Evolutionary conservation across 2,888 invertebrate species (phyloP).

Genomic region (Horisme vitalbata): DNA sequence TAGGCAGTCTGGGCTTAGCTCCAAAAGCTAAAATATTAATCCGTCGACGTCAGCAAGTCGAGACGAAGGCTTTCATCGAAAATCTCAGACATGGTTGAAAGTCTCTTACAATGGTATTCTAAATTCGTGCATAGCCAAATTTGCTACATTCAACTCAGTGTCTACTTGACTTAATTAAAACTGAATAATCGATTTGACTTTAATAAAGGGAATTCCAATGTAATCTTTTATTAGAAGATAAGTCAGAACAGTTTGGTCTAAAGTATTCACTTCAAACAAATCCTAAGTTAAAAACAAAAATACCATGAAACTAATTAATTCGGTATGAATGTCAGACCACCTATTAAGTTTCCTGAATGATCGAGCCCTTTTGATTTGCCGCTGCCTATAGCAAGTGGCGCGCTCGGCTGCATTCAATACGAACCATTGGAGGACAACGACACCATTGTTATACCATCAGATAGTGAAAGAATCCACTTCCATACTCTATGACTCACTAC

Average conservation of each 20-base stretch:
- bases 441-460: slow-evolving; percentile 53
- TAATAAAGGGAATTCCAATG: too few species aligned
- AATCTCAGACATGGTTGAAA: not conserved
- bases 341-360: slow-evolving; percentile 55
- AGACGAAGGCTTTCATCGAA: slow-evolving; percentile 10
- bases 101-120: not conserved
- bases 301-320: slow-evolving; percentile 34
- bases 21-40: slow-evolving; percentile 30
- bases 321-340: slow-evolving; percentile 59
- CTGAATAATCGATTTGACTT: too few species aligned
- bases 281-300: too few species aligned
- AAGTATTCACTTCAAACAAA: not conserved
- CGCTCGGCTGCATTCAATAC: slow-evolving; percentile 69
- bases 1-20: slow-evolving; percentile 29
- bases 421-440: slow-evolving; percentile 53
- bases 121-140: too few species aligned
- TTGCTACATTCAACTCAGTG: too few species aligned
- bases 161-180: too few species aligned
- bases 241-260: too few species aligned
- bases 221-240: too few species aligned
- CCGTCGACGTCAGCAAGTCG: slow-evolving; percentile 10
- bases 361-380: slow-evolving; percentile 63
- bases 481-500: slow-evolving; percentile 23
- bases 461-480: slow-evolving; percentile 44
- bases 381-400: slow-evolving; percentile 48